Base-by-base conservation (phyloP, 2,113 vertebrate genomes). In the Ochotona princeps region DNA sequence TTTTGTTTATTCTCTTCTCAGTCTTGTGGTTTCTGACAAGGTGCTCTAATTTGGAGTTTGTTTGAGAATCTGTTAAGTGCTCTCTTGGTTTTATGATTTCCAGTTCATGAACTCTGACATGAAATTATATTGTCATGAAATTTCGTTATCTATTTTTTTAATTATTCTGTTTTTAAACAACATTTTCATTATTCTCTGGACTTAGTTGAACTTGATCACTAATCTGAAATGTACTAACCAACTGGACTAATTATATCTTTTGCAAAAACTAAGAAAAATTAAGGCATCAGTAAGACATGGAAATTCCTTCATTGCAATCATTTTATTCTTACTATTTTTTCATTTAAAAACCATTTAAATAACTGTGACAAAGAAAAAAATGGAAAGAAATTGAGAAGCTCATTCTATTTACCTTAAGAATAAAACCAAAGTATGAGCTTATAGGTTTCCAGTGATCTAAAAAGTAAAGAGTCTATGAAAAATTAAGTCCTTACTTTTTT, bases 171-270 rank as follows among this genome's bases (percentile, higher is more conserved):
- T 49, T 67, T 81, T 75, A 94, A 17, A 51, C 7, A 87, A 35
- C 2, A 78, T 54, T 8, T 90, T 88, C 28, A 78, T 35, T 86
- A 74, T 66, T 83, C 8, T 80, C 35, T 54, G 44, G 66, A 75
- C 44, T 69, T 63, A 20, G 35, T 73, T 76, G 82, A 76, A 73
- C 26, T 92, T 84, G 25, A 57, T 74, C 20, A 90, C 5, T 82
- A 30, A 88, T 92, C 32, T 87, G 44, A 94, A 87, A 83, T 2
- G 47, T 85, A 76, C n/a, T 49, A 15, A 88, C 32, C 30, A 82
- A 4, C 49, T 78, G 51, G n/a, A 89, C 13, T 90, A 89, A 51
- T 60, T 76, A 13, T 44, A 21, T n/a, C 15, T 70, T 87, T 89
- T 66, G 15, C 4, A 89, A 66, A 92, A 88, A 44, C 51, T 72